These are phyloP conservation scores for Atrina japonica DNA, from an alignment of 2,888 invertebrate species.

Conservation along the genomic window DNA sequence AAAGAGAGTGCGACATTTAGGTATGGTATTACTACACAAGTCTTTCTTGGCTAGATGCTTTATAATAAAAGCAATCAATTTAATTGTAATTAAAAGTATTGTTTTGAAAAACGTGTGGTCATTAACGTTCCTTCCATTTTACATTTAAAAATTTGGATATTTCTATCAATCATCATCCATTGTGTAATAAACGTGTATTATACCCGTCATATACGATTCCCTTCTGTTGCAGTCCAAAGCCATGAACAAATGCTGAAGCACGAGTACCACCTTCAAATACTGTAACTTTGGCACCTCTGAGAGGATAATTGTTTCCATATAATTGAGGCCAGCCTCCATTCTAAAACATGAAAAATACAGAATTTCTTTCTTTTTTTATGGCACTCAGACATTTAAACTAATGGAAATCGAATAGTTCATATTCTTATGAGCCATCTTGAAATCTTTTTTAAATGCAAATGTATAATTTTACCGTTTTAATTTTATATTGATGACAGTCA, in stretches of 20 bases:
- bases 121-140: no score
- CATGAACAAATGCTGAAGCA: constrained; percentile 80
- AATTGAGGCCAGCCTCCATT: constrained; percentile 76
- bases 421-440: no score
- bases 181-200: neutral
- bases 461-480: neutral
- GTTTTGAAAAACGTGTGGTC: no score
- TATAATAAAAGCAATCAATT: no score
- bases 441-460: neutral
- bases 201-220: constrained; percentile 68
- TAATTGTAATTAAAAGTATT: no score
- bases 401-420: no score
- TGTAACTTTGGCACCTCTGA: constrained; percentile 85
- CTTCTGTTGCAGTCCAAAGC: constrained; percentile 63
- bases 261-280: constrained; percentile 91
- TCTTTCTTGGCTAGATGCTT: no score
- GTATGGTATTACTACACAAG: no score
- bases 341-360: constrained; percentile 23
- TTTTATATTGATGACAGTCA: no score
- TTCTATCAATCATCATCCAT: neutral
- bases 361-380: no score
- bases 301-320: constrained; percentile 81
- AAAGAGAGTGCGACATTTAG: neutral
- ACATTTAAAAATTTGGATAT: no score
- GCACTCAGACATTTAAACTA: no score